phyloP scores from a whole-genome alignment of 2,113 vertebrate genomes.

The Rhinolophus ferrumequinum region DNA sequence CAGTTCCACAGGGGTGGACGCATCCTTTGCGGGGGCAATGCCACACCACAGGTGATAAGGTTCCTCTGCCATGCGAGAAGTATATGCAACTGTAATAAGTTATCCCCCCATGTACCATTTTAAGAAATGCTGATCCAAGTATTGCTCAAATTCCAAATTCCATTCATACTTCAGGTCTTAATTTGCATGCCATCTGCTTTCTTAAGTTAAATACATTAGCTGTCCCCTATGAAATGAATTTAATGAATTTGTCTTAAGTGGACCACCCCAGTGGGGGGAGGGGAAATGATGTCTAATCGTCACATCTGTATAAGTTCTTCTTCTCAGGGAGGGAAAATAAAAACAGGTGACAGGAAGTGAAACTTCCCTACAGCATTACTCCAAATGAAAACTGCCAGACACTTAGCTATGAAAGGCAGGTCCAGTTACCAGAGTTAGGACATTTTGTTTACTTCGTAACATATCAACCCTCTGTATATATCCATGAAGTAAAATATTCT shows the following conservation, averaged over 20 bases:
- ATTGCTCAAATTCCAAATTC: neutral
- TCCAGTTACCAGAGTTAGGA: neutral
- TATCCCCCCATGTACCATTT: neutral
- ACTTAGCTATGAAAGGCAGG: neutral
- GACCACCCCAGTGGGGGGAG: neutral
- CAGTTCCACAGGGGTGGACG: neutral
- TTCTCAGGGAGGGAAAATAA: neutral
- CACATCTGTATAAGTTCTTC: neutral
- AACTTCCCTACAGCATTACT: neutral
- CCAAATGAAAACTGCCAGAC: neutral
- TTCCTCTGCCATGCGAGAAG: neutral
- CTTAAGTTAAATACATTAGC: neutral
- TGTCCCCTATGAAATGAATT: neutral
- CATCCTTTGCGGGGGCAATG: neutral
- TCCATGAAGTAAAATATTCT: neutral
- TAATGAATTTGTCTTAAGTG: neutral
- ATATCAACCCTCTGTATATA: too few species aligned
- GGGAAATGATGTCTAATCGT: neutral
- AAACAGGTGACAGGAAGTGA: neutral
- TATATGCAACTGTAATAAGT: neutral
- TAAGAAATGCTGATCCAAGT: conserved; percentile 21
- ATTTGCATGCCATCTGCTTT: neutral
- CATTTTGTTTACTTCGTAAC: neutral
- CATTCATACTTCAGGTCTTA: neutral
- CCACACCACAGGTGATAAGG: neutral